A percentile compares a stretch with the other conserved stretches of the same genome.
phyloP scores from a whole-genome alignment of 2,888 invertebrate species.

The Acleris cristana region DNA sequence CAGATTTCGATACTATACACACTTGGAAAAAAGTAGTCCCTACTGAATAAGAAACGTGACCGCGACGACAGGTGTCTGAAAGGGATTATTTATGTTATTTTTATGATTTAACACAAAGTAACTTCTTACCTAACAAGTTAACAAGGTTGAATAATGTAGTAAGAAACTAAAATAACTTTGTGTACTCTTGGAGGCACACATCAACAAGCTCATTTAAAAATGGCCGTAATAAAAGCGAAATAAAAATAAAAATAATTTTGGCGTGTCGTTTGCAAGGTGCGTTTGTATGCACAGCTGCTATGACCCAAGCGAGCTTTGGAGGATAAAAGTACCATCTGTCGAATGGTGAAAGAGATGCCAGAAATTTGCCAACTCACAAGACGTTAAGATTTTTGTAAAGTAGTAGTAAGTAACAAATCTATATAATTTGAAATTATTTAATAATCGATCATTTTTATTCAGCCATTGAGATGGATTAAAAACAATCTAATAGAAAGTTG shows the following conservation, averaged over 20 bases:
- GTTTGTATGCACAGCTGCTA: constrained; percentile 31
- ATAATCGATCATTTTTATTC: too few species aligned
- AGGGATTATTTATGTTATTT: neutral
- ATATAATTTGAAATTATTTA: neutral
- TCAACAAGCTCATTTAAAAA: too few species aligned
- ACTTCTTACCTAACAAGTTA: neutral
- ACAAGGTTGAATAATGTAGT: neutral
- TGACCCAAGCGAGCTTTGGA: constrained; percentile 12
- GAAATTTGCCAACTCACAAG: neutral
- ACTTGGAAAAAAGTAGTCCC: neutral
- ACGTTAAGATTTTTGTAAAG: neutral
- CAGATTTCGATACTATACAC: neutral
- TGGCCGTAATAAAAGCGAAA: neutral
- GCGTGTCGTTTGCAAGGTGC: constrained; percentile 22
- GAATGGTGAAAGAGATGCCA: constrained; percentile 17
- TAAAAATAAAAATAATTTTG: constrained; percentile 2
- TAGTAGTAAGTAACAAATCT: too few species aligned
- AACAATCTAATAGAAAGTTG: too few species aligned
- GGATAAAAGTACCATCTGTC: constrained; percentile 8
- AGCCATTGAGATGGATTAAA: too few species aligned
- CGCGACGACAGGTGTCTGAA: neutral
- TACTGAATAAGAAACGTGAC: neutral
- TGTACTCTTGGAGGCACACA: too few species aligned
- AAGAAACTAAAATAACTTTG: too few species aligned
- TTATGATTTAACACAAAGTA: neutral